Evolutionary conservation across 1,140 invertebrate genomes (phyloP).

Genomic region (Dufourea novaeangliae): DNA sequence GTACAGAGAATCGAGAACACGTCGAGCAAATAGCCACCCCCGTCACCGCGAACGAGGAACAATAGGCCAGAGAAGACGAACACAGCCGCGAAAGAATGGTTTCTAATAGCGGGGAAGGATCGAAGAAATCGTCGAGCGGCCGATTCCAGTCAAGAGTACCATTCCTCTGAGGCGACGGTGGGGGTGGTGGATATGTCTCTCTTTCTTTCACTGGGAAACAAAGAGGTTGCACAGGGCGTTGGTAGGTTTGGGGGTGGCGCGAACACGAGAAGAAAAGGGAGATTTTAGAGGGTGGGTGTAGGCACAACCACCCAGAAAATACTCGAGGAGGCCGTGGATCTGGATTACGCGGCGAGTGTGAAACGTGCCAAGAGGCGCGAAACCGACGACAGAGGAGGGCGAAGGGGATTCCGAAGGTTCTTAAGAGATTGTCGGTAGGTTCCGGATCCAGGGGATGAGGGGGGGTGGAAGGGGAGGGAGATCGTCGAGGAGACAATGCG

Average conservation of each 20-base stretch:
- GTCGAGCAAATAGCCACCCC: too few species aligned
- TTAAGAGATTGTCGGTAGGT: constrained; percentile 17
- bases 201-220: neutral
- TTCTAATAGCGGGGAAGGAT: neutral
- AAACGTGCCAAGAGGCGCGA: constrained; percentile 59
- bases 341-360: constrained; percentile 47
- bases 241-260: neutral
- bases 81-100: neutral
- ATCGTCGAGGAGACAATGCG: constrained; percentile 56
- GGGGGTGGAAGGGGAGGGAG: constrained; percentile 23
- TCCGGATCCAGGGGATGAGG: neutral
- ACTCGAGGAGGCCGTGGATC: constrained; percentile 36
- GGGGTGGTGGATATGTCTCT: constrained; percentile 7
- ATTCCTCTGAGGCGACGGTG: too few species aligned
- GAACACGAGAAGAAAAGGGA: neutral
- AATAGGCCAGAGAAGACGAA: neutral
- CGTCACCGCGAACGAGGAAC: neutral
- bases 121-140: constrained; percentile 31
- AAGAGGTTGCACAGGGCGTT: neutral
- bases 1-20: neutral
- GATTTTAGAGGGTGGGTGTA: neutral
- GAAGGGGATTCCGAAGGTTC: constrained; percentile 31
- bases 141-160: too few species aligned
- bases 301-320: too few species aligned
- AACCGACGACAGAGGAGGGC: constrained; percentile 20